phyloP scores from a whole-genome alignment of 2,797 vertebrate genomes.

The Anguilla marmorata region DNA sequence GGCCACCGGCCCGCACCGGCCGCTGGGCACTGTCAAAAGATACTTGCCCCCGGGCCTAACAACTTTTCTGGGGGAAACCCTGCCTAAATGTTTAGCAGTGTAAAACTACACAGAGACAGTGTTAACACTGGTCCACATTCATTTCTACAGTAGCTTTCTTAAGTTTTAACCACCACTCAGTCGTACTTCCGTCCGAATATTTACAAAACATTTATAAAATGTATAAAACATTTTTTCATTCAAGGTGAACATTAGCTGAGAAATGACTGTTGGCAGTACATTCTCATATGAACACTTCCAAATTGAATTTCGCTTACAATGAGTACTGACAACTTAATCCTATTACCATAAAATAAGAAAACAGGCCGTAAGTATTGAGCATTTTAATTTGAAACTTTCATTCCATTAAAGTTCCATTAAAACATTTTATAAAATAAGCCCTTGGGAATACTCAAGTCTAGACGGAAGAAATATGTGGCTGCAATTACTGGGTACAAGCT shows the following conservation, averaged over 20 bases:
- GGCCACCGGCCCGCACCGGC: too few species aligned
- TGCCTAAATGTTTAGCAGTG: neutral
- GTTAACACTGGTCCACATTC: neutral
- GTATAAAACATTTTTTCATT: neutral
- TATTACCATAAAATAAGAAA: constrained; percentile 11
- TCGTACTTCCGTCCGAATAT: neutral
- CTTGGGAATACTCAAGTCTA: constrained; percentile 55
- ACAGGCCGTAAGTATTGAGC: neutral
- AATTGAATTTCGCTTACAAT: neutral
- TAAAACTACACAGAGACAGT: neutral
- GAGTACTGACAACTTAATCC: neutral
- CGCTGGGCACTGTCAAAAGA: too few species aligned
- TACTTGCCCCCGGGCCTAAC: too few species aligned
- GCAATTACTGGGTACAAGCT: constrained; percentile 53
- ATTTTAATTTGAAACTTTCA: neutral
- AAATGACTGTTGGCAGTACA: neutral
- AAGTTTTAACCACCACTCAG: neutral
- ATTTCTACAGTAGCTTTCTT: neutral
- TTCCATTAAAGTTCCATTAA: neutral
- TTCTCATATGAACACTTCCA: constrained; percentile 5
- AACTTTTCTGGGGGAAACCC: too few species aligned
- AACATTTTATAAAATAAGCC: constrained; percentile 51
- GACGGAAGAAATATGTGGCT: constrained; percentile 59
- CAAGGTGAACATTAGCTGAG: neutral
- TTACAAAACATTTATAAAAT: neutral